Base-by-base conservation (phyloP, 1,140 invertebrate species). In the Drosophila nikananu region DNA sequence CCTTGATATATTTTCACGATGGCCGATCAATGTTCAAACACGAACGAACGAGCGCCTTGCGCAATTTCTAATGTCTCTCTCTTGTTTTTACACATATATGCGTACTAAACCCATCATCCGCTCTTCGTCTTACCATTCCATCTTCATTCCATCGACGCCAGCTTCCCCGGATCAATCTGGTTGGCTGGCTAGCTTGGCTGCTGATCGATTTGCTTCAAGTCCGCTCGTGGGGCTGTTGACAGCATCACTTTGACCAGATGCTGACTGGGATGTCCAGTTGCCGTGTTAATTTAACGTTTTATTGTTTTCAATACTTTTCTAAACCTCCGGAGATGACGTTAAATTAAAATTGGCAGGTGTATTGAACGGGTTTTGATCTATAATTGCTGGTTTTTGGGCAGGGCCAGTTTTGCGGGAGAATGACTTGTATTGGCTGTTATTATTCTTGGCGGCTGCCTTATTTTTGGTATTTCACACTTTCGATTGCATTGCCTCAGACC, bases 1-100 rank as follows among this genome's bases (percentile, higher is more conserved):
- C 84, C 84, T 90, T 87, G 84, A 87, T 87, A 87, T 87, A 89
- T 84, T 86, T 87, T 79, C 80, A 86, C 66, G 77, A 89, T 74
- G 81, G 80, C 80, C 81, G 68, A 70, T 60, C 76, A 51, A 60
- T 79, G 66, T 79, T 78, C 64, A 76, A 76, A 83, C 64, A 63
- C 65, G 65, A 67, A 59, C 57, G 12, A 44, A 1, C 39, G 7
- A 59, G 7, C 59, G 41, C 27, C 73, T 87, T 87, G 68, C 83
- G 81, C 49, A 87, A 87, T 89, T 87, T 87, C 86, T 89, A 87
- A 87, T 87, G 73, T 82, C 74, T 67, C 74, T 66, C 68, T 89
- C 73, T 70, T 80, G 83, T 76, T 79, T 74, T 80, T 89, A n/a
- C n/a, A n/a, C n/a, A 63, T 83, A 80, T 84, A 65, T 81, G 77